Conservation (phyloP, 2,888 invertebrate genomes). For the Ophioninae sp. region DNA sequence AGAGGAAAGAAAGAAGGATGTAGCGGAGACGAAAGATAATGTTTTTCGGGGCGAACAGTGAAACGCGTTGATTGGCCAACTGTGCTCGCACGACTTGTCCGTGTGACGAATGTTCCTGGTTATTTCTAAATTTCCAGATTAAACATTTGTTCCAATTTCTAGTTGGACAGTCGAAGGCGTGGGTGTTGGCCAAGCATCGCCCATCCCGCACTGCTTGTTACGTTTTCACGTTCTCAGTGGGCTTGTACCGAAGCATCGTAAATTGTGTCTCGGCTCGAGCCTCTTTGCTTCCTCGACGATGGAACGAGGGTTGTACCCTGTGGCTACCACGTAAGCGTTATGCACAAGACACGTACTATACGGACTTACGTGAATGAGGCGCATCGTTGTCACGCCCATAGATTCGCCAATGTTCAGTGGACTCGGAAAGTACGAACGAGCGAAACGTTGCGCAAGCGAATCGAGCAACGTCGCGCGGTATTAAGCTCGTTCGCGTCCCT, state of each 20-base stretch:
- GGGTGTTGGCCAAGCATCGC: constrained; percentile 40
- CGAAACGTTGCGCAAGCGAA: background rate
- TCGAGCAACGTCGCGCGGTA: too few relatives aligned
- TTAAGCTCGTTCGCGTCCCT: constrained; percentile 17
- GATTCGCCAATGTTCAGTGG: background rate
- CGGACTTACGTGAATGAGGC: constrained; percentile 34
- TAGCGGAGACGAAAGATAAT: too few relatives aligned
- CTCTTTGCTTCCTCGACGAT: constrained; percentile 34
- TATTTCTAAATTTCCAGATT: background rate
- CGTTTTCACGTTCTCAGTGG: constrained; percentile 39
- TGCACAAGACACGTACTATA: constrained; percentile 33
- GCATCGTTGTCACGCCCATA: constrained; percentile 52
- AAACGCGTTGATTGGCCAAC: too few relatives aligned
- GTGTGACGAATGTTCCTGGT: background rate
- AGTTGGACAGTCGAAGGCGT: constrained; percentile 30
- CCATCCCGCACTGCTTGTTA: constrained; percentile 18
- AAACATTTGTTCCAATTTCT: constrained; percentile 7
- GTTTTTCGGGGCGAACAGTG: too few relatives aligned
- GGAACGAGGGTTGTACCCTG: constrained; percentile 47
- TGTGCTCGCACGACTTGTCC: background rate
- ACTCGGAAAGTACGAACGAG: constrained; percentile 1
- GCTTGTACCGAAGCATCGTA: constrained; percentile 43
- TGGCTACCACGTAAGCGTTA: constrained; percentile 17
- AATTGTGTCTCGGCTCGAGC: constrained; percentile 36
- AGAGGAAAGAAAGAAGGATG: too few relatives aligned